Evolutionary conservation across 2,888 invertebrate genomes (phyloP).

Genomic region (Endotricha flammealis): DNA sequence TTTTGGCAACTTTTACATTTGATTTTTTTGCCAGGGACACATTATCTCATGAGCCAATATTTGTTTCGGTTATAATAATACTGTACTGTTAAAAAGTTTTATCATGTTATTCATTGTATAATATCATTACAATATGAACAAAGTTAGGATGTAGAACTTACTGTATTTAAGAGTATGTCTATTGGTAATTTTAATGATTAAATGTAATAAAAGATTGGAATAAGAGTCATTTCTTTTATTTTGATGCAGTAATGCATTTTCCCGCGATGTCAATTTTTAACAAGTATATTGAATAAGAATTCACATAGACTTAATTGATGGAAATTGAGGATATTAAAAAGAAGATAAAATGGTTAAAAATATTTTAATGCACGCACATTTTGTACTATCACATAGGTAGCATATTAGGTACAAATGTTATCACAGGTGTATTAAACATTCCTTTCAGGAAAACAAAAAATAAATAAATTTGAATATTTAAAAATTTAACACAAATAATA

Average conservation of each 20-base stretch:
- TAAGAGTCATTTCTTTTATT: too few species aligned
- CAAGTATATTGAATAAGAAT: too few species aligned
- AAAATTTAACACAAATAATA: slow-evolving; percentile 1
- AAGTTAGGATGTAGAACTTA: too few species aligned
- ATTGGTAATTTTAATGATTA: slow-evolving; percentile 59
- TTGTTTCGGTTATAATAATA: too few species aligned
- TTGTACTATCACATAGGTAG: slow-evolving; percentile 24
- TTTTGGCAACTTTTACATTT: too few species aligned
- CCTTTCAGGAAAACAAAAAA: slow-evolving; percentile 18
- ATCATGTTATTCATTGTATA: slow-evolving; percentile 32
- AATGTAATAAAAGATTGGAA: slow-evolving; percentile 54
- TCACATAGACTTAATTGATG: too few species aligned
- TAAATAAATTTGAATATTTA: too few species aligned
- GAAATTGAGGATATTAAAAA: too few species aligned
- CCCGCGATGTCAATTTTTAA: too few species aligned
- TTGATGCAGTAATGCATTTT: too few species aligned
- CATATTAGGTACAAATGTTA: slow-evolving; percentile 20
- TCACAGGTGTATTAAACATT: slow-evolving; percentile 30
- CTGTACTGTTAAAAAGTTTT: not conserved
- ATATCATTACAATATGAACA: slow-evolving; percentile 36
- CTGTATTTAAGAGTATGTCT: slow-evolving; percentile 37
- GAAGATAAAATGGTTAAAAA: slow-evolving; percentile 1
- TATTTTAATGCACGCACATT: slow-evolving; percentile 10
- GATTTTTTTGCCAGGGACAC: too few species aligned
- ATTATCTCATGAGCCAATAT: too few species aligned